Base-by-base conservation (phyloP, 2,113 vertebrate genomes). In the Sclerurus mexicanus region DNA sequence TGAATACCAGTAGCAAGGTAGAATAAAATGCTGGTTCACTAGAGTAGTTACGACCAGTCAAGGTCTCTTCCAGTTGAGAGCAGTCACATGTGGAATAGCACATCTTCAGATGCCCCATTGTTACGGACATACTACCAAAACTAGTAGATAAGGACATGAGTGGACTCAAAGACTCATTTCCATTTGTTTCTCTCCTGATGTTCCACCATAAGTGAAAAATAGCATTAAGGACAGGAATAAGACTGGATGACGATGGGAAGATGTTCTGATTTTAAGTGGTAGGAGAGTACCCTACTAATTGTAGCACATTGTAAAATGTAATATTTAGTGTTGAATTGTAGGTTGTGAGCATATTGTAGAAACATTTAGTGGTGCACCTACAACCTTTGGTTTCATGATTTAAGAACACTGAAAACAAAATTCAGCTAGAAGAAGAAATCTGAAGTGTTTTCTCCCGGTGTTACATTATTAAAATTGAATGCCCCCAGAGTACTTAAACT, bases 61-160 rank as follows among this genome's bases (percentile, higher is more conserved):
- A 39, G 9, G 14, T 46, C 40, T 73, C 13, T 73, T 80, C 28
- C 20, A 44, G 8, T 59, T 67, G 30, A 58, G 40, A 83, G 37
- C 31, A 77, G 73, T 85, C 33, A 22, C 2, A 1, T 39, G 6
- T 28, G 55, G 22, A 81, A 23, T 80, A 89, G 40, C 22, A 47
- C 16, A 47, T n/a, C 19, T 83, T 95, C 20, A 52, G 44, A 23
- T 55, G 19, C 6, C 14, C 18, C 10, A 1, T 39, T 78, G 17
- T 59, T 68, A 9, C 3, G 25, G 46, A 44, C 13, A 6, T 35
- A 37, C 30, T 60, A 50, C 11, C 8, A 42, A 67, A 62, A 1
- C 28, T 40, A 16, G 6, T 60, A 31, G 44, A 10, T 82, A 33
- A 2, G 16, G 60, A 40, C 0, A 0, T 52, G 46, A 40, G 23